Percentiles rank a stretch among this genome's conserved stretches.
Conservation (phyloP, 2,888 invertebrate genomes). For the Euclidia mi region DNA sequence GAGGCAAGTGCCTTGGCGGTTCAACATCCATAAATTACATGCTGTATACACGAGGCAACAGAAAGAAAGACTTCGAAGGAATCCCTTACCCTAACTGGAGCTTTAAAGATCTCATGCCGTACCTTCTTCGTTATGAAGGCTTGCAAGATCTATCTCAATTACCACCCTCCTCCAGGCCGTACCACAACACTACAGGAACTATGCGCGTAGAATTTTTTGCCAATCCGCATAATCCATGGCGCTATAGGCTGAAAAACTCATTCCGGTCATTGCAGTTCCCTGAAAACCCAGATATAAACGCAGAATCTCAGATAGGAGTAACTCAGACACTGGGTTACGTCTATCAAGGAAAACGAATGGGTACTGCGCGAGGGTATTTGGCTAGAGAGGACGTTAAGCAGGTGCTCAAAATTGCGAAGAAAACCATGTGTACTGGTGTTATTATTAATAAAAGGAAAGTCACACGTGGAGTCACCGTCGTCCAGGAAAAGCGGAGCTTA, state of each 20-base stretch:
- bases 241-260: slow-evolving; percentile 60
- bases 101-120: slow-evolving; percentile 71
- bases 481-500: slow-evolving; percentile 36
- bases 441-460: slow-evolving; percentile 63
- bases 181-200: slow-evolving; percentile 72
- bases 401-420: slow-evolving; percentile 62
- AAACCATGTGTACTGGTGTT: slow-evolving; percentile 66
- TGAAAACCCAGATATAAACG: slow-evolving; percentile 72
- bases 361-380: slow-evolving; percentile 72
- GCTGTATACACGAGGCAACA: slow-evolving; percentile 76
- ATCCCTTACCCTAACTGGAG: slow-evolving; percentile 69
- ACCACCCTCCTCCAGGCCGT: slow-evolving; percentile 65
- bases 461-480: slow-evolving; percentile 66
- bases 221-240: slow-evolving; percentile 70
- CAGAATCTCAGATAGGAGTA: slow-evolving; percentile 72
- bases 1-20: slow-evolving; percentile 78
- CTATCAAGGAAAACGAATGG: slow-evolving; percentile 67
- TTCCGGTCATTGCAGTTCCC: slow-evolving; percentile 63
- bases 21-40: slow-evolving; percentile 79
- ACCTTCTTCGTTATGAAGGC: slow-evolving; percentile 74
- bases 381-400: slow-evolving; percentile 55
- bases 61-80: slow-evolving; percentile 64
- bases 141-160: slow-evolving; percentile 59
- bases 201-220: slow-evolving; percentile 67
- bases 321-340: slow-evolving; percentile 67